Evolutionary conservation across 2,797 vertebrate species (phyloP).

Genomic region (Cephalopachus bancanus): DNA sequence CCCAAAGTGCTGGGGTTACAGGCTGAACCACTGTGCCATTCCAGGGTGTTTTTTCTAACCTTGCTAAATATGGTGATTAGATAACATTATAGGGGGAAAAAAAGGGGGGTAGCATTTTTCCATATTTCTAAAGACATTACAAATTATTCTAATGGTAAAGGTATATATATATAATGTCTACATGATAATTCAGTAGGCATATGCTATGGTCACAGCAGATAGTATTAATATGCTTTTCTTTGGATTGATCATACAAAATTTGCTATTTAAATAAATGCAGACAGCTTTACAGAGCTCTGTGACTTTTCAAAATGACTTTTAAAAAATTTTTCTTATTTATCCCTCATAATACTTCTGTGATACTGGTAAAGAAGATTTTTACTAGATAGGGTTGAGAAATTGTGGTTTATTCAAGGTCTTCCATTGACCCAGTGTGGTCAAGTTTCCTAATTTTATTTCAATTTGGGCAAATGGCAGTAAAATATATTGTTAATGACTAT

Average conservation of each 20-base stretch:
- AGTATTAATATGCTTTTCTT: not conserved
- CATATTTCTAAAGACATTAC: conserved; percentile 20
- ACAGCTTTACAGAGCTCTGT: conserved; percentile 21
- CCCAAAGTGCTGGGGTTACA: too few species aligned
- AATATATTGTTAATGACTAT: not conserved
- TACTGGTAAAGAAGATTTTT: not conserved
- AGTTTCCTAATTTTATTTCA: conserved; percentile 38
- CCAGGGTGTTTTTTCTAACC: not conserved
- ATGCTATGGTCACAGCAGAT: not conserved
- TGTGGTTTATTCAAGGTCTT: not conserved
- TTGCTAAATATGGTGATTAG: not conserved
- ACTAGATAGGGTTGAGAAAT: not conserved
- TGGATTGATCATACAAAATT: not conserved
- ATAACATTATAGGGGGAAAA: not conserved
- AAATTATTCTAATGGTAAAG: conserved; percentile 14
- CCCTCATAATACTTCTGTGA: not conserved
- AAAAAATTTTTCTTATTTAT: conserved; percentile 24
- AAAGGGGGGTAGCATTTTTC: not conserved
- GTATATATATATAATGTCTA: not conserved
- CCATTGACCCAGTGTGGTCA: not conserved
- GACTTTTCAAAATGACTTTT: conserved; percentile 1
- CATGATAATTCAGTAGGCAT: not conserved
- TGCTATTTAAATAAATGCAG: not conserved
- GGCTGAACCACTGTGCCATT: too few species aligned
- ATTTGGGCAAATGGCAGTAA: not conserved